Evolutionary conservation across 2,113 vertebrate species (phyloP).

Genomic region (Stegostoma tigrinum): DNA sequence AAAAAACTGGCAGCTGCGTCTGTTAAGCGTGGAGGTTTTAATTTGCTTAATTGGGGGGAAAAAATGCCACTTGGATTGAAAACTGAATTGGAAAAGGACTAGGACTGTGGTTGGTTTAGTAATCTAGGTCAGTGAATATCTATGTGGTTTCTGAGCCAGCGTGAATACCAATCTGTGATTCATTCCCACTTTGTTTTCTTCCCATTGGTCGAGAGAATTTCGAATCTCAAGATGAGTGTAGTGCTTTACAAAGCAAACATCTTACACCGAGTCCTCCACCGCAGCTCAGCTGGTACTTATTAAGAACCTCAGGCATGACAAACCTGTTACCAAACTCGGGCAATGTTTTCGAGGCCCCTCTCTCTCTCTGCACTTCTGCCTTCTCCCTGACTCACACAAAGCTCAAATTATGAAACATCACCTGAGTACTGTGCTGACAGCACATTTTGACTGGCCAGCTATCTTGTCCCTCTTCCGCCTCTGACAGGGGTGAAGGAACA

Average conservation of each 20-base stretch:
- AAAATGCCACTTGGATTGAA: background rate
- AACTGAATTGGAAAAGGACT: background rate
- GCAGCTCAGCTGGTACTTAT: constrained; percentile 14
- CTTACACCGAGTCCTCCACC: constrained; percentile 2
- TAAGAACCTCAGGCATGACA: background rate
- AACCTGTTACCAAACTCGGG: background rate
- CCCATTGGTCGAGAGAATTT: background rate
- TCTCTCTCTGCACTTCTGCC: background rate
- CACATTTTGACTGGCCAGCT: background rate
- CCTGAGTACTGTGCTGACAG: background rate
- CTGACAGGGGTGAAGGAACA: background rate
- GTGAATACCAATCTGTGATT: constrained; percentile 30
- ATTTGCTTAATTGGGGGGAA: background rate
- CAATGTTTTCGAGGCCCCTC: background rate
- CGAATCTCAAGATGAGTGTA: background rate
- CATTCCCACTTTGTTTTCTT: constrained; percentile 17
- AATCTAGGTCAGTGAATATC: background rate
- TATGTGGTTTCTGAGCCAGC: background rate
- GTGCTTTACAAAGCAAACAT: constrained; percentile 33
- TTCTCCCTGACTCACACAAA: background rate
- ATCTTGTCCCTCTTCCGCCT: background rate
- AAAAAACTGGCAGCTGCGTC: background rate
- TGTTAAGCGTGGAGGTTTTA: background rate
- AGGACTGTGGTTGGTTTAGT: background rate
- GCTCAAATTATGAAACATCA: too few relatives aligned